Conservation (phyloP, 23 tunicate genomes). For the Oikopleura albicans region DNA sequence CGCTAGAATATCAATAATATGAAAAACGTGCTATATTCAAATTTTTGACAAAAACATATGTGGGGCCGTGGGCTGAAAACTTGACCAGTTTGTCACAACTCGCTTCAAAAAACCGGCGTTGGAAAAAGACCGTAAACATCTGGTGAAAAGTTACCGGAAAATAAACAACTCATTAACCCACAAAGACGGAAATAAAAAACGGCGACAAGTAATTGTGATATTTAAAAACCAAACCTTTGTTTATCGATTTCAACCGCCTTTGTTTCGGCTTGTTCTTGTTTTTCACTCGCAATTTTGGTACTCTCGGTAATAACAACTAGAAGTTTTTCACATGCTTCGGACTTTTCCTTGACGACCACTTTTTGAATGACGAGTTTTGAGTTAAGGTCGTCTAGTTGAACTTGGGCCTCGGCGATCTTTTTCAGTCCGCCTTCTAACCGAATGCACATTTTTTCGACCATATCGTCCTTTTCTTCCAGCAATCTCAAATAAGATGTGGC, state of each 20-base stretch:
- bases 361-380: slow-evolving; percentile 90
- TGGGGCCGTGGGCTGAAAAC: too few species aligned
- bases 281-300: slow-evolving; percentile 57
- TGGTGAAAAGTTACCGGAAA: too few species aligned
- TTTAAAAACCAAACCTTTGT: slow-evolving; percentile 37
- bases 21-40: too few species aligned
- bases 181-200: too few species aligned
- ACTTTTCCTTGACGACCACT: slow-evolving; percentile 92
- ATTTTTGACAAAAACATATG: too few species aligned
- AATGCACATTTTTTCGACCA: slow-evolving; percentile 81
- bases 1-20: too few species aligned
- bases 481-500: slow-evolving; percentile 17
- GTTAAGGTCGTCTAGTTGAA: slow-evolving; percentile 82
- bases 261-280: slow-evolving; percentile 77
- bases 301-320: slow-evolving; percentile 66
- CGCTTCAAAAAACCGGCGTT: too few species aligned
- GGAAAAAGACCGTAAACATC: too few species aligned
- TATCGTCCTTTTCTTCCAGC: slow-evolving; percentile 77
- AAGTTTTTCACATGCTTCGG: slow-evolving; percentile 66
- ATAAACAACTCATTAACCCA: too few species aligned
- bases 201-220: too few species aligned
- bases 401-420: slow-evolving; percentile 78
- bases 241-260: slow-evolving; percentile 93
- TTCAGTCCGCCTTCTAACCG: slow-evolving; percentile 89
- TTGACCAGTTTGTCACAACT: too few species aligned